Evolutionary conservation across 2,888 invertebrate genomes (phyloP).

Genomic region (Drosophila melanocephala): DNA sequence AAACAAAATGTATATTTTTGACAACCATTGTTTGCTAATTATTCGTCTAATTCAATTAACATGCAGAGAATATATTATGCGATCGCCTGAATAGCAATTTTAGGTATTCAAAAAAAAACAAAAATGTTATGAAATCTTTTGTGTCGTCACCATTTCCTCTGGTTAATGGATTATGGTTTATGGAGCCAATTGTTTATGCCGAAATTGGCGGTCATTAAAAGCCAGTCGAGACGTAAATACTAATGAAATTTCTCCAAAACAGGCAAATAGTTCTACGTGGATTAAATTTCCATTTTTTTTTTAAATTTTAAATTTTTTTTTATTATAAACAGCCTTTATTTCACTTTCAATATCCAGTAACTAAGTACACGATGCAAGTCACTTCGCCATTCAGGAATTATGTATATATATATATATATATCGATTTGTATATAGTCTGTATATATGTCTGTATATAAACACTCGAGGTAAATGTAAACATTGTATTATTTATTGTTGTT

Average conservation of each 20-base stretch:
- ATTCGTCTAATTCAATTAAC: slow-evolving; percentile 34
- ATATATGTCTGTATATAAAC: not conserved
- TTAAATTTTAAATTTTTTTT: not conserved
- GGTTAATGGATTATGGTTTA: slow-evolving; percentile 46
- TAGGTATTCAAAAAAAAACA: slow-evolving; percentile 2
- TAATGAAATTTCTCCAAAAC: slow-evolving; percentile 46
- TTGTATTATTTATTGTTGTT: slow-evolving; percentile 12
- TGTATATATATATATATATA: not conserved
- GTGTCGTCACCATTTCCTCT: slow-evolving; percentile 64
- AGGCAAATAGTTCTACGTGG: slow-evolving; percentile 16
- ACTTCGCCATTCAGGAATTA: slow-evolving; percentile 32
- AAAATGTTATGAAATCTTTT: slow-evolving; percentile 31
- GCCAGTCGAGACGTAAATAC: slow-evolving; percentile 64
- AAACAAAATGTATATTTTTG: not conserved
- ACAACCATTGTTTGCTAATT: slow-evolving; percentile 41
- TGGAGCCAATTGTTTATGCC: slow-evolving; percentile 59
- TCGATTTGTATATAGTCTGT: not conserved
- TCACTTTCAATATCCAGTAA: slow-evolving; percentile 16
- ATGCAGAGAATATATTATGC: slow-evolving; percentile 36
- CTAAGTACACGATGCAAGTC: slow-evolving; percentile 31
- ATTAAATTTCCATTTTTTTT: slow-evolving; percentile 14
- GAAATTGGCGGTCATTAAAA: slow-evolving; percentile 60
- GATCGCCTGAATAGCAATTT: slow-evolving; percentile 14
- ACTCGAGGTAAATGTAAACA: slow-evolving; percentile 4
- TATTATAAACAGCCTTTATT: slow-evolving; percentile 35